A percentile compares a stretch with the other conserved stretches of the same genome.
phyloP scores from a whole-genome alignment of 2,888 invertebrate genomes.

The Sminthurinus aureus region DNA sequence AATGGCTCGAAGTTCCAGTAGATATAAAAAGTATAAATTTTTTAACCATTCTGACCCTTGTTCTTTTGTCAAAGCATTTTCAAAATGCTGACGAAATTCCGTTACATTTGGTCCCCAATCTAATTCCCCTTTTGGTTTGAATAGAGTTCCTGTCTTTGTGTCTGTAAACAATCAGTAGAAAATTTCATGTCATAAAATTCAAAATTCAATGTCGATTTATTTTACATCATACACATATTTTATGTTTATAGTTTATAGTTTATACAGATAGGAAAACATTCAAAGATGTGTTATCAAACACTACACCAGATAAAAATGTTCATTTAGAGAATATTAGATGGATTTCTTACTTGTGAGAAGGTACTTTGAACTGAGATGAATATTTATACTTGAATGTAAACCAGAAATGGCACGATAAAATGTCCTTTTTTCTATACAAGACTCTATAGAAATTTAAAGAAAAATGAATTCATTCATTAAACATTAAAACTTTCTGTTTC shows the following conservation, averaged over 20 bases:
- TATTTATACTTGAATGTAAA: slow-evolving; percentile 95
- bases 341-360: slow-evolving; percentile 73
- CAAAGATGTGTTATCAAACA: background rate
- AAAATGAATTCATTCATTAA: too few species aligned
- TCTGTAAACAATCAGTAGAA: slow-evolving; percentile 58
- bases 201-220: background rate
- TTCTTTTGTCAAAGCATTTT: slow-evolving; percentile 82
- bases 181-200: background rate
- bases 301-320: too few species aligned
- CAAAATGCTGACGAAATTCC: slow-evolving; percentile 83
- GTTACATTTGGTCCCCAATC: slow-evolving; percentile 84
- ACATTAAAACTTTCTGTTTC: too few species aligned
- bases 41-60: slow-evolving; percentile 93
- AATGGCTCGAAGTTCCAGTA: slow-evolving; percentile 91
- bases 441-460: slow-evolving; percentile 66
- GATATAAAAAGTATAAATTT: slow-evolving; percentile 95
- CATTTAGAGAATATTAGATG: too few species aligned
- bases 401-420: slow-evolving; percentile 98
- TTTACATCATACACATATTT: background rate
- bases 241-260: too few species aligned
- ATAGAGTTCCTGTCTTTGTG: slow-evolving; percentile 38
- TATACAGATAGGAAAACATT: too few species aligned
- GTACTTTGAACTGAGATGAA: slow-evolving; percentile 92
- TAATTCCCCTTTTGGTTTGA: slow-evolving; percentile 64
- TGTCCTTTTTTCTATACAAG: slow-evolving; percentile 95